Conservation (phyloP, 2,797 vertebrate genomes). For the Poecilia wingei region DNA sequence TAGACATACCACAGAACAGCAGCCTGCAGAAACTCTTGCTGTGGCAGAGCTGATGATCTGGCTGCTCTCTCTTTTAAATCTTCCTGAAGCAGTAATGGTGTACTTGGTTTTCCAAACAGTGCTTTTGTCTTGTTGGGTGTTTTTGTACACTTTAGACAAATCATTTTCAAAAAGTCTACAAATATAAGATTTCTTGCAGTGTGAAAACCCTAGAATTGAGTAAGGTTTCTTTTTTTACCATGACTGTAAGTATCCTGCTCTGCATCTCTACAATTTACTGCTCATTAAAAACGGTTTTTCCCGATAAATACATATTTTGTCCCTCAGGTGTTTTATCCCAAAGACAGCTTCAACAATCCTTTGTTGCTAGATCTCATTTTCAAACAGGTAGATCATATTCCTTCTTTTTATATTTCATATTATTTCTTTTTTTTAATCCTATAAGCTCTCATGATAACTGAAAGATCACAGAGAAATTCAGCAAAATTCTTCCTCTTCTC, state of each 20-base stretch:
- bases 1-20: background rate
- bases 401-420: background rate
- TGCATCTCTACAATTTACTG: background rate
- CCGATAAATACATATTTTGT: conserved; percentile 7
- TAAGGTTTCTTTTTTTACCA: background rate
- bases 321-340: conserved; percentile 95
- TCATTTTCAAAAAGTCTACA: background rate
- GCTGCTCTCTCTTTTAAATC: background rate
- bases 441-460: conserved; percentile 12
- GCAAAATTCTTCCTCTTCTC: conserved; percentile 19
- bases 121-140: background rate
- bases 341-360: conserved; percentile 89
- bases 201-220: background rate
- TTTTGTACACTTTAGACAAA: background rate
- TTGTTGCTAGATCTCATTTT: conserved; percentile 94
- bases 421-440: background rate
- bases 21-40: background rate
- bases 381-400: conserved; percentile 85
- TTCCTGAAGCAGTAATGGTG: background rate
- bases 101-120: background rate
- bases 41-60: background rate
- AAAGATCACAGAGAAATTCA: conserved; percentile 27
- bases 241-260: background rate
- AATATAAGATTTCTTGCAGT: background rate
- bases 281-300: background rate